Conservation (phyloP, 92 coral and sea anemone species). For the Porites cylindrica region DNA sequence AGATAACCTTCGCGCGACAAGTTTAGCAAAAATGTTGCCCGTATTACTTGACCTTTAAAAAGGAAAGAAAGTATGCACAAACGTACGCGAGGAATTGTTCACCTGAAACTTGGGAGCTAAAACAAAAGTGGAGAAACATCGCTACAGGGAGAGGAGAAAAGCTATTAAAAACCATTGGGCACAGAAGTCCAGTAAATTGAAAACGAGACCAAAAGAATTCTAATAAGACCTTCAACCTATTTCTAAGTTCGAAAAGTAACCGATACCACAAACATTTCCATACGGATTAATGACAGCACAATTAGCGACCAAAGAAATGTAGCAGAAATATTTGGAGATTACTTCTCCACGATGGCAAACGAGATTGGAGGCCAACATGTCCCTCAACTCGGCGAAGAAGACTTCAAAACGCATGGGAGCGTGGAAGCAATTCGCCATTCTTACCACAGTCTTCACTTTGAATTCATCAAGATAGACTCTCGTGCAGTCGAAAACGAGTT, state of each 20-base stretch:
- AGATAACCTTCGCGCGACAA: no score
- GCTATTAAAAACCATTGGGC: constrained; percentile 23
- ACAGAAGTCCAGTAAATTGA: constrained; percentile 5
- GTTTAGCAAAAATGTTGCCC: no score
- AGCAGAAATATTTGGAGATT: constrained; percentile 15
- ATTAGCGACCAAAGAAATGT: constrained; percentile 19
- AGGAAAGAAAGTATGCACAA: constrained; percentile 52
- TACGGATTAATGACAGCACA: constrained; percentile 11
- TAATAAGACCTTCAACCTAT: constrained; percentile 35
- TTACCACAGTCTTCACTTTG: not conserved
- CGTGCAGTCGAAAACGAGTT: constrained; percentile 19
- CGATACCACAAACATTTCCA: constrained; percentile 18
- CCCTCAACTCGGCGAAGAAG: constrained; percentile 6
- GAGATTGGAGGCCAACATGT: constrained; percentile 27
- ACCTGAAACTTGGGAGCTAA: constrained; percentile 47
- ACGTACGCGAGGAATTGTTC: constrained; percentile 46
- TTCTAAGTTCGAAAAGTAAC: constrained; percentile 42
- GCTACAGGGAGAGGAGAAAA: constrained; percentile 56
- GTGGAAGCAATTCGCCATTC: constrained; percentile 3
- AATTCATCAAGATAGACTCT: constrained; percentile 12
- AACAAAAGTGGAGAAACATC: constrained; percentile 65
- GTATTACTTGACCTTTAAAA: constrained; percentile 27
- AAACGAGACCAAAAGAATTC: constrained; percentile 30
- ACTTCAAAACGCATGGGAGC: constrained; percentile 19
- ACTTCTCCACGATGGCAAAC: constrained; percentile 44